Base-by-base conservation (phyloP, 2,888 invertebrate species). In the Himalopsyche anomala region DNA sequence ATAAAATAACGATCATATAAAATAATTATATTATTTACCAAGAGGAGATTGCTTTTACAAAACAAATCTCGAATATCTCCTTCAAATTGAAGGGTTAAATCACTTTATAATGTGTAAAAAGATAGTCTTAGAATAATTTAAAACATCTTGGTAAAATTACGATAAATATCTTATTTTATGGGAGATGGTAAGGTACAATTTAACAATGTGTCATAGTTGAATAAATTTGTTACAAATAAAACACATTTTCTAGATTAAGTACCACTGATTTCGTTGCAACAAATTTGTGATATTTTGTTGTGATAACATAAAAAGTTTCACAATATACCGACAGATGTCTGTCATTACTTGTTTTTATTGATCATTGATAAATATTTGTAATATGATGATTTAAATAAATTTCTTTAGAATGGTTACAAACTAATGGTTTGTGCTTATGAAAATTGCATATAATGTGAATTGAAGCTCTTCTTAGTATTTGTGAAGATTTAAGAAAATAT, bases 401-500 rank as follows among this genome's bases (percentile, higher is more conserved):
- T 8, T 38, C 15, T 74, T 36, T 38, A 74, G 12, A 51, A 28
- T 12, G 5, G 12, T 74, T 28, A 19, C 8, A 36, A 62, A 5
- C 8, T n/a, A 19, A 62, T 15, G 38, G 8, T 15, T 74, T 74
- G 74, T 74, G 38, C 15, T 74, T 38, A 28, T 62, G n/a, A 62
- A 19, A 62, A 28, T 62, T 62, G 62, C 62, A 19, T 74, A 15
- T 12, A 74, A 3, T 2, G 74, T 36, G 36, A 74, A 74, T 36
- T 12, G 38, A 36, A 74, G 28, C 9, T 74, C 74, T 74, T 74
- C 74, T 74, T 74, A 36, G 74, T 74, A 74, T 74, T 74, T 74
- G 74, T 74, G 74, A 74, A 74, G 74, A 36, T 74, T 74, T 74
- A 36, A 74, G 74, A 74, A 74, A 74, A 74, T 74, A 74, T 74